Conservation (phyloP, 2,888 invertebrate genomes). For the Tholera decimalis region DNA sequence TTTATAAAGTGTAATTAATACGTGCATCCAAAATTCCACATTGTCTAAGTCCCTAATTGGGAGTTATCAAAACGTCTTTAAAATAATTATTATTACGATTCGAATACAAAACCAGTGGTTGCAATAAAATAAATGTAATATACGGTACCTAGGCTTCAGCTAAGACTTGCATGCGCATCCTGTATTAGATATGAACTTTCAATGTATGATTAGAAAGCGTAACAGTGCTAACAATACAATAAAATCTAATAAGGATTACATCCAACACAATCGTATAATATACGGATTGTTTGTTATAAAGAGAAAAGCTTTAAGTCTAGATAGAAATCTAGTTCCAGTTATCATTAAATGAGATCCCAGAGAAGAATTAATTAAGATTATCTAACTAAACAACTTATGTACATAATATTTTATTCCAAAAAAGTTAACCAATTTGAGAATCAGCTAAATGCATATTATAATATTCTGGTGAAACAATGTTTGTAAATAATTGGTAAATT, state of each 20-base stretch:
- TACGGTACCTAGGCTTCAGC: neutral
- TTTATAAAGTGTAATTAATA: too few species aligned
- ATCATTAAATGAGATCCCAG: neutral
- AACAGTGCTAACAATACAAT: constrained; percentile 35
- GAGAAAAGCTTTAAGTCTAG: neutral
- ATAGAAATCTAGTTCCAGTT: neutral
- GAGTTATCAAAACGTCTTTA: too few species aligned
- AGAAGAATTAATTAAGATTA: too few species aligned
- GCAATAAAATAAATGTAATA: neutral
- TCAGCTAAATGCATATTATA: too few species aligned
- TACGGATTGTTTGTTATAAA: constrained; percentile 4
- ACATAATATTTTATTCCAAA: too few species aligned
- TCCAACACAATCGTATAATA: constrained; percentile 31
- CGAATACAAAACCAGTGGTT: neutral
- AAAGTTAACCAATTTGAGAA: too few species aligned
- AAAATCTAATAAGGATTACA: constrained; percentile 19
- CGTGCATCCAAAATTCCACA: too few species aligned
- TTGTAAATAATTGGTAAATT: too few species aligned
- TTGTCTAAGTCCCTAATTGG: too few species aligned
- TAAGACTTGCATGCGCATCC: neutral
- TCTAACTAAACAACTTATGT: neutral
- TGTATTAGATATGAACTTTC: constrained; percentile 36
- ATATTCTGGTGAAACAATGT: too few species aligned
- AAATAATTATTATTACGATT: too few species aligned
- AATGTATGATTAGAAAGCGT: constrained; percentile 48